A percentile compares a stretch with the other conserved stretches of the same genome.
phyloP scores from a whole-genome alignment of 2,888 invertebrate genomes.

The Hemithea aestivaria region DNA sequence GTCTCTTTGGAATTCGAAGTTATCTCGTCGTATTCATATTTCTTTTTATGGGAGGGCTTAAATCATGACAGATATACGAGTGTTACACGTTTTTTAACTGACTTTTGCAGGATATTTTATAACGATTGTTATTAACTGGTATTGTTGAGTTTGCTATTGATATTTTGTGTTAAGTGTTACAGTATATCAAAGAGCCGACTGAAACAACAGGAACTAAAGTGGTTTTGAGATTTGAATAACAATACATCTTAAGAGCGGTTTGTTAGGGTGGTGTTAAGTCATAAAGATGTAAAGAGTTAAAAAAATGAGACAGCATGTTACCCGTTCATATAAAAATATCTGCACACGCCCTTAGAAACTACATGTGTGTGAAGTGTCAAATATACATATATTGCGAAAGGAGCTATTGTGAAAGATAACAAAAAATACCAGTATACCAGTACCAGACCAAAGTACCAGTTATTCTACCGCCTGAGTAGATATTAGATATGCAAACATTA shows the following conservation, averaged over 20 bases:
- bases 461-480: no score
- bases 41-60: slow-evolving; percentile 51
- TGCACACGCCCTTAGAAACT: no score
- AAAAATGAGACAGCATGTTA: no score
- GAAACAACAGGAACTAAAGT: slow-evolving; percentile 33
- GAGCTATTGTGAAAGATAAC: no score
- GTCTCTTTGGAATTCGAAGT: slow-evolving; percentile 62
- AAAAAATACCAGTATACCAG: no score
- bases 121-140: slow-evolving; percentile 19
- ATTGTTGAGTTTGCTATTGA: slow-evolving; percentile 25
- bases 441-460: no score
- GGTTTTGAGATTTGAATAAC: slow-evolving; percentile 40
- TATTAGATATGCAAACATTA: no score
- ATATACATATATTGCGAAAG: no score
- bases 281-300: no score
- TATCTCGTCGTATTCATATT: slow-evolving; percentile 52
- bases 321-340: no score
- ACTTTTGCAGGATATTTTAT: slow-evolving; percentile 26
- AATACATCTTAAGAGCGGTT: slow-evolving; percentile 35
- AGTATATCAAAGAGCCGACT: slow-evolving; percentile 36
- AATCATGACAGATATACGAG: slow-evolving; percentile 57
- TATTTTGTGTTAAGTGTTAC: slow-evolving; percentile 36
- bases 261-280: no score
- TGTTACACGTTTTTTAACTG: slow-evolving; percentile 31
- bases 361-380: no score